phyloP scores from a whole-genome alignment of 2,888 invertebrate species.

The Drosophila macrothrix region DNA sequence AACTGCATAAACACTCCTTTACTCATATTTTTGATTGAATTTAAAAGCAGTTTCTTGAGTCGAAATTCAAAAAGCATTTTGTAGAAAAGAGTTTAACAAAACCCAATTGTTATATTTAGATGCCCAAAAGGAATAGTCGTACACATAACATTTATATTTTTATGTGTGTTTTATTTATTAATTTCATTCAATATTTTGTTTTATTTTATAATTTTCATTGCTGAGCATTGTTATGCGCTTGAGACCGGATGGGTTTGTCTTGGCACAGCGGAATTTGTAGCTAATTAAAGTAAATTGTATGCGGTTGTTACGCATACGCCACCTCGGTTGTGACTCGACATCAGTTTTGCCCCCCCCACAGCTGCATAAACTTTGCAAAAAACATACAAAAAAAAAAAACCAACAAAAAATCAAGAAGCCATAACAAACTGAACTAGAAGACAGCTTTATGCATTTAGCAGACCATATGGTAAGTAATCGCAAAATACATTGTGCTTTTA shows the following conservation, averaged over 20 bases:
- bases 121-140: neutral
- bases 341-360: conserved; percentile 10
- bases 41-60: neutral
- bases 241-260: conserved; percentile 1
- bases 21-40: neutral
- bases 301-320: conserved; percentile 49
- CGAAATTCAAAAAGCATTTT: neutral
- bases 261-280: neutral
- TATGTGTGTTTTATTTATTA: neutral
- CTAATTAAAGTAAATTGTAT: conserved; percentile 28
- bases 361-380: conserved; percentile 31
- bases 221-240: neutral
- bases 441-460: conserved; percentile 26
- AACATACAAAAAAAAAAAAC: neutral
- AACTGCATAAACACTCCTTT: neutral
- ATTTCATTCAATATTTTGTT: neutral
- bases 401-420: conserved; percentile 38
- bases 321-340: conserved; percentile 16
- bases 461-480: conserved; percentile 50
- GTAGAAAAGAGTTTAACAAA: neutral
- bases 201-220: neutral
- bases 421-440: conserved; percentile 29
- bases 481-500: conserved; percentile 45
- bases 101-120: neutral
- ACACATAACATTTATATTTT: neutral